Evolutionary conservation across 2,113 vertebrate genomes (phyloP).

Genomic region (crab-eating macaque (Macaca fascicularis)): T2T-MFA8v1.1 NC_088375.1:165909001-165909500

Average conservation of each 20-base stretch:
- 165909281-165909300: background rate
- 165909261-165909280: background rate
- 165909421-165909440: background rate
- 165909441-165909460: no score
- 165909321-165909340: background rate
- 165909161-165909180: background rate
- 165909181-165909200: background rate
- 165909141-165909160: background rate
- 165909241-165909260: background rate
- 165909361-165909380: conserved; percentile 19
- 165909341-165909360: conserved; percentile 17
- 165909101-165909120: background rate
- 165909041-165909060: background rate
- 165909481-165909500: conserved; percentile 23
- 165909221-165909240: background rate
- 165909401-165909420: background rate
- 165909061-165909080: background rate
- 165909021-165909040: background rate
- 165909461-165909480: background rate
- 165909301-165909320: conserved; percentile 30
- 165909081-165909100: background rate
- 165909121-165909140: background rate
- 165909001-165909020: background rate
- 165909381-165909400: background rate
- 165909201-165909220: background rate